These are phyloP conservation scores for Muscina levida DNA, from an alignment of 2,888 invertebrate genomes.

Conservation along the genomic window DNA sequence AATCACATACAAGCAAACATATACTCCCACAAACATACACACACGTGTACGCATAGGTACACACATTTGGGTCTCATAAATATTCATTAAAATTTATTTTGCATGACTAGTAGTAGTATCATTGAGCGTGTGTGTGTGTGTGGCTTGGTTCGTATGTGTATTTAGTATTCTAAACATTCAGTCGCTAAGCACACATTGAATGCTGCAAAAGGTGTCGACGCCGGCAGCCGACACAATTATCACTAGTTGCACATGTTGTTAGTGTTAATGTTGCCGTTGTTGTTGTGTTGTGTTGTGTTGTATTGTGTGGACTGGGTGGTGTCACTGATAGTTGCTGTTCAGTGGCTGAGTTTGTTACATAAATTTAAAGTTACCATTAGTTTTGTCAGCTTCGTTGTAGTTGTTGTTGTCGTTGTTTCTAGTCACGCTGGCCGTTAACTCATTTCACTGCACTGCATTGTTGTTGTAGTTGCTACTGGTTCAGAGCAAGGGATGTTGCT, in stretches of 20 bases:
- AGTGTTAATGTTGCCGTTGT: no score
- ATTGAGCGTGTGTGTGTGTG: not conserved
- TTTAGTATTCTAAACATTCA: constrained; percentile 13
- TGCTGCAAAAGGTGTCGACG: constrained; percentile 37
- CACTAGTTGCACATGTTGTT: constrained; percentile 58
- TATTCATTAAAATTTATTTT: constrained; percentile 63
- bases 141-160: not conserved
- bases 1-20: no score
- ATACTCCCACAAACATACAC: not conserved
- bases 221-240: constrained; percentile 51
- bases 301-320: constrained; percentile 25
- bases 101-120: constrained; percentile 29
- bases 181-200: not conserved
- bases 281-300: constrained; percentile 19
- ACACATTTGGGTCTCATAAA: constrained; percentile 54
- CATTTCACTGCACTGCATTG: constrained; percentile 6
- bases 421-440: not conserved
- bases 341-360: constrained; percentile 26
- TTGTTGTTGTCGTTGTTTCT: constrained; percentile 33
- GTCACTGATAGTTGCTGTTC: constrained; percentile 59
- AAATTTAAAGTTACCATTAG: constrained; percentile 37
- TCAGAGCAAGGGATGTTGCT: not conserved
- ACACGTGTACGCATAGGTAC: not conserved
- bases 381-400: constrained; percentile 36
- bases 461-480: constrained; percentile 37